phyloP scores from a whole-genome alignment of 1,140 invertebrate species.

The Drosophila ficusphila region DNA sequence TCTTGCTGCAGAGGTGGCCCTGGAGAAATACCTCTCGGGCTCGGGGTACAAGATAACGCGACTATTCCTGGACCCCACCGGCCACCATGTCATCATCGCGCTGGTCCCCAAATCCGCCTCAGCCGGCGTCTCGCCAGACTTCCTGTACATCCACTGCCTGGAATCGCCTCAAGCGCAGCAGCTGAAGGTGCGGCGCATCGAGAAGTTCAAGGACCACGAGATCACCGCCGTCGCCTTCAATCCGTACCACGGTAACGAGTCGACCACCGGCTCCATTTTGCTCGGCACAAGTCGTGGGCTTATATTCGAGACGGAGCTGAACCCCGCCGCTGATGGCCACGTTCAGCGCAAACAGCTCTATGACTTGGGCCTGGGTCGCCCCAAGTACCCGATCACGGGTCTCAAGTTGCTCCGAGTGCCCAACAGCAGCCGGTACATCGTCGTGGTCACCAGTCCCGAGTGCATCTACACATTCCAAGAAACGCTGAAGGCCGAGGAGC shows the following conservation, averaged over 20 bases:
- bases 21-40: constrained; percentile 86
- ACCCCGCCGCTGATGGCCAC: constrained; percentile 88
- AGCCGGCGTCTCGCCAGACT: constrained; percentile 88
- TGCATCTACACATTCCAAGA: constrained; percentile 95
- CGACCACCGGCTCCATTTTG: constrained; percentile 91
- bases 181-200: constrained; percentile 87
- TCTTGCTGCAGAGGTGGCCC: constrained; percentile 87
- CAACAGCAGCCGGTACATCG: constrained; percentile 89
- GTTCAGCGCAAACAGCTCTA: constrained; percentile 96
- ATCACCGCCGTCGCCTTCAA: constrained; percentile 97
- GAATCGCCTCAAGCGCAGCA: constrained; percentile 83
- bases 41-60: constrained; percentile 87
- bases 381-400: constrained; percentile 92
- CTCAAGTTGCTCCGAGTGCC: constrained; percentile 92
- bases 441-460: constrained; percentile 93
- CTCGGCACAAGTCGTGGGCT: constrained; percentile 95
- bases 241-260: constrained; percentile 89
- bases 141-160: constrained; percentile 90
- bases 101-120: constrained; percentile 87
- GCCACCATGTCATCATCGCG: constrained; percentile 92
- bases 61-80: constrained; percentile 94
- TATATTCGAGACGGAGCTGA: constrained; percentile 96
- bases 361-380: constrained; percentile 90
- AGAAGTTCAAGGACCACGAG: constrained; percentile 91
- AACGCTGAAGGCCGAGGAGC: constrained; percentile 89